A percentile compares a stretch with the other conserved stretches of the same genome.
These are phyloP conservation scores for Scortum barcoo DNA, from an alignment of 2,113 vertebrate genomes.

Conservation along the genomic window DNA sequence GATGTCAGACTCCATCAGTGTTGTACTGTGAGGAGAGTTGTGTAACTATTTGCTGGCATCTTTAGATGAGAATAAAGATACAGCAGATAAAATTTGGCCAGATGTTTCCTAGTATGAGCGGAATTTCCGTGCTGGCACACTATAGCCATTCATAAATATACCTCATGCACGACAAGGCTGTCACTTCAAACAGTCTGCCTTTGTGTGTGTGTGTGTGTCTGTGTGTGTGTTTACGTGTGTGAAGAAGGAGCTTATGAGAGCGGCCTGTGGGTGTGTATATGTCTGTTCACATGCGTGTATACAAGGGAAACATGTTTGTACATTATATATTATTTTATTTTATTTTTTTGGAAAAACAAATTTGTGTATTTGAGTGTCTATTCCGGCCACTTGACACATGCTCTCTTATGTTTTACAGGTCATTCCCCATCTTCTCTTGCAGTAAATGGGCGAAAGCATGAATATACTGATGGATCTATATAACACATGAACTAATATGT, in stretches of 20 bases:
- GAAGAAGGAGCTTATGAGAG: neutral
- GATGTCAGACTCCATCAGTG: slow-evolving; percentile 21
- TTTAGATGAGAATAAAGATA: slow-evolving; percentile 68
- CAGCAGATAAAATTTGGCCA: slow-evolving; percentile 62
- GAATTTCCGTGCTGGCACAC: slow-evolving; percentile 69
- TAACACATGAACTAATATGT: neutral
- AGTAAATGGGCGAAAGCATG: neutral
- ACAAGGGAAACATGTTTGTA: neutral
- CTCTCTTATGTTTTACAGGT: neutral
- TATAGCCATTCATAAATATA: slow-evolving; percentile 66
- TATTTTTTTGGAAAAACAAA: neutral
- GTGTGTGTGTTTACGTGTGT: slow-evolving; percentile 15
- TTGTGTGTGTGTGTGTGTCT: slow-evolving; percentile 17
- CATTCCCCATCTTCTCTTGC: neutral
- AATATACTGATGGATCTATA: neutral
- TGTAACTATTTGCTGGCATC: slow-evolving; percentile 62
- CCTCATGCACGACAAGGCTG: slow-evolving; percentile 46
- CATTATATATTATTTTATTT: neutral
- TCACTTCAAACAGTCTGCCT: slow-evolving; percentile 47
- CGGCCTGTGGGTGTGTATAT: neutral
- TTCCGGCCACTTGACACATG: neutral
- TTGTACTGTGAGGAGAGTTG: slow-evolving; percentile 26
- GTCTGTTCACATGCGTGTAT: neutral
- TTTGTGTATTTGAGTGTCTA: neutral
- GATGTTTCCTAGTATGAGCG: slow-evolving; percentile 69